Percentiles rank a stretch among this genome's conserved stretches.
Conservation (phyloP, 1,140 invertebrate species). For the Choristoneura fumiferana region DNA sequence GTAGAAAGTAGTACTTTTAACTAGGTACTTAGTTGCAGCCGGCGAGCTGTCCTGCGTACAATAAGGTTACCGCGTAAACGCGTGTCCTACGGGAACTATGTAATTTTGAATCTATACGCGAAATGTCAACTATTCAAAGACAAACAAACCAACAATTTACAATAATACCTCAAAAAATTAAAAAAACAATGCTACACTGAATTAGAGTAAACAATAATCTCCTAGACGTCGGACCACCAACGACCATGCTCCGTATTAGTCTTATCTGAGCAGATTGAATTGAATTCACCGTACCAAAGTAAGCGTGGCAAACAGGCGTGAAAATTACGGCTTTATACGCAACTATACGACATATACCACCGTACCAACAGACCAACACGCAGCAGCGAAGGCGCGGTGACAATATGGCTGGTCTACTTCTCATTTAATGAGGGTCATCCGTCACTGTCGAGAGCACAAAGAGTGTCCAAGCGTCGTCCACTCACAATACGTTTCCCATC, state of each 20-base stretch:
- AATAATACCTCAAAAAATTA: background rate
- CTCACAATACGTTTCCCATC: slow-evolving; percentile 18
- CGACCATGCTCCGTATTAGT: slow-evolving; percentile 23
- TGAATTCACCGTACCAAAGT: slow-evolving; percentile 28
- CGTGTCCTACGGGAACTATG: too few relatives aligned
- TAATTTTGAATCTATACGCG: too few relatives aligned
- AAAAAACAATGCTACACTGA: background rate
- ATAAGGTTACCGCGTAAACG: too few relatives aligned
- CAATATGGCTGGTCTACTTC: slow-evolving; percentile 24
- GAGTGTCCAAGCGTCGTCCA: slow-evolving; percentile 24
- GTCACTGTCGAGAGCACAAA: slow-evolving; percentile 42
- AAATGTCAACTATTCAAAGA: too few relatives aligned
- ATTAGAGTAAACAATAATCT: slow-evolving; percentile 1
- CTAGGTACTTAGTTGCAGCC: too few relatives aligned
- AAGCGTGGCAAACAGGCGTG: slow-evolving; percentile 30
- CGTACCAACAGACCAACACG: too few relatives aligned
- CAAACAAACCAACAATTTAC: too few relatives aligned
- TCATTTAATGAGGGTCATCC: slow-evolving; percentile 44
- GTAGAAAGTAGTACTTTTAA: too few relatives aligned
- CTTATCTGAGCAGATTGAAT: slow-evolving; percentile 28
- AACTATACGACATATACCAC: background rate
- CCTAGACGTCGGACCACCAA: slow-evolving; percentile 28
- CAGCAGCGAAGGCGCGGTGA: slow-evolving; percentile 19
- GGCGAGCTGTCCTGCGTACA: too few relatives aligned
- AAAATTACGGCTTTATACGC: slow-evolving; percentile 24